Evolutionary conservation across 2,797 vertebrate genomes (phyloP).

Genomic region (Microctenopoma steveboyesi): DNA sequence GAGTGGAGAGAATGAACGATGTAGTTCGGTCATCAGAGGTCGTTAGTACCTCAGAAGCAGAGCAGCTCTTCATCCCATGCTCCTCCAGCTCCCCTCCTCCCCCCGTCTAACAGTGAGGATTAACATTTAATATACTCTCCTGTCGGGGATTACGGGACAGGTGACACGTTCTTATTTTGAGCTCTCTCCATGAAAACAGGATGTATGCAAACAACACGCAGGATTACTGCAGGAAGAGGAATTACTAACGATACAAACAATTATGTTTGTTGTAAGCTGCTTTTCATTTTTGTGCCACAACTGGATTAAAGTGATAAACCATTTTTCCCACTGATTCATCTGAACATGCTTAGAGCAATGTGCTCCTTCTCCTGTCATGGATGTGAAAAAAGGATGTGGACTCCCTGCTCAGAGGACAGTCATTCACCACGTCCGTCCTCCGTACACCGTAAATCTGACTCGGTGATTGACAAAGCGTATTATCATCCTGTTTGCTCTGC

Average conservation of each 20-base stretch:
- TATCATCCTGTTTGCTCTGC: slow-evolving; percentile 48
- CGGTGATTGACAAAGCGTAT: slow-evolving; percentile 51
- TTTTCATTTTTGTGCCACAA: slow-evolving; percentile 56
- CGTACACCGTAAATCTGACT: slow-evolving; percentile 18
- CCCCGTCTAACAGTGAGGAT: slow-evolving; percentile 66
- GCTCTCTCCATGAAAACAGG: slow-evolving; percentile 41
- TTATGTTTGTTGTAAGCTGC: slow-evolving; percentile 67
- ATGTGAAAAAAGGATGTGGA: slow-evolving; percentile 19
- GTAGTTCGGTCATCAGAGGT: slow-evolving; percentile 34
- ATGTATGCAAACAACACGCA: slow-evolving; percentile 34
- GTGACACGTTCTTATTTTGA: slow-evolving; percentile 74
- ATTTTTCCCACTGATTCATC: slow-evolving; percentile 34
- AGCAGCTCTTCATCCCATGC: slow-evolving; percentile 27
- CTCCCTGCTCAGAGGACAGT: slow-evolving; percentile 14
- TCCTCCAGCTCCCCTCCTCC: slow-evolving; percentile 11
- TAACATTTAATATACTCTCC: slow-evolving; percentile 75
- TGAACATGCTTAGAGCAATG: too few relatives aligned
- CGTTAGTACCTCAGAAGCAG: slow-evolving; percentile 38
- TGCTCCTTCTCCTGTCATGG: background rate
- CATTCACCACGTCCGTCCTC: slow-evolving; percentile 13
- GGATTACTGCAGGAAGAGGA: slow-evolving; percentile 65
- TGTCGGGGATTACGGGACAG: slow-evolving; percentile 73
- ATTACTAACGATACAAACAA: slow-evolving; percentile 66
- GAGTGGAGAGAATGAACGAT: slow-evolving; percentile 11
- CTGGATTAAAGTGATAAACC: slow-evolving; percentile 62